Percentiles rank a stretch among this genome's conserved stretches.
Evolutionary conservation across 2,797 vertebrate species (phyloP).

Genomic region (Aselliscus stoliczkanus): DNA sequence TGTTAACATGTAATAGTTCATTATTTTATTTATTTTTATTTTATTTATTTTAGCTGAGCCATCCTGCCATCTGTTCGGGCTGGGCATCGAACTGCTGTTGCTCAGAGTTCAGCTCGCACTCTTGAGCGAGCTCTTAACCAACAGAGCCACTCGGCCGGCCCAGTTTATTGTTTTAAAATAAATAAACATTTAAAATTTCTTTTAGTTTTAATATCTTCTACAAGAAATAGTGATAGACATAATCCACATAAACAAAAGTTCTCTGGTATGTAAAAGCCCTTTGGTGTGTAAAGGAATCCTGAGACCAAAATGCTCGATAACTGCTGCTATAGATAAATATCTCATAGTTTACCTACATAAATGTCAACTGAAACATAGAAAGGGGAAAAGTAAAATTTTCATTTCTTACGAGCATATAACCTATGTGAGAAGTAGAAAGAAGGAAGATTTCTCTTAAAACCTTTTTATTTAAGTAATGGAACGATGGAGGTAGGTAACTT

Average conservation of each 20-base stretch:
- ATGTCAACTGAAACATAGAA: constrained; percentile 20
- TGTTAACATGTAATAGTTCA: neutral
- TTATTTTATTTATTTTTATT: too few species aligned
- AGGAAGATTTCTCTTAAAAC: neutral
- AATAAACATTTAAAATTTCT: neutral
- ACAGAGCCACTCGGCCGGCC: too few species aligned
- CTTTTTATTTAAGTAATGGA: neutral
- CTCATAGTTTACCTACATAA: constrained; percentile 13
- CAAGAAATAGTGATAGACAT: neutral
- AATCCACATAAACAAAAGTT: neutral
- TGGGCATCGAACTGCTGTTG: too few species aligned
- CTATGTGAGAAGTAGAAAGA: constrained; percentile 8
- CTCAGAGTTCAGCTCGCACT: too few species aligned
- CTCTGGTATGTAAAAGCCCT: neutral
- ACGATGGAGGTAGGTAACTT: neutral
- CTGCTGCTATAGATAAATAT: neutral
- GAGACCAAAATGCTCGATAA: neutral
- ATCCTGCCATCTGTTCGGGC: too few species aligned
- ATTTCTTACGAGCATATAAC: neutral
- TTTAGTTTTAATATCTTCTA: neutral
- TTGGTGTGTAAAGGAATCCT: neutral
- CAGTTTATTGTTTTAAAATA: constrained; percentile 2
- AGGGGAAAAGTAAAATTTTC: neutral
- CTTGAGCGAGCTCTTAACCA: too few species aligned
- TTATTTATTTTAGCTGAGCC: too few species aligned